Evolutionary conservation across 2,888 invertebrate genomes (phyloP).

Genomic region (Thelaira solivaga): DNA sequence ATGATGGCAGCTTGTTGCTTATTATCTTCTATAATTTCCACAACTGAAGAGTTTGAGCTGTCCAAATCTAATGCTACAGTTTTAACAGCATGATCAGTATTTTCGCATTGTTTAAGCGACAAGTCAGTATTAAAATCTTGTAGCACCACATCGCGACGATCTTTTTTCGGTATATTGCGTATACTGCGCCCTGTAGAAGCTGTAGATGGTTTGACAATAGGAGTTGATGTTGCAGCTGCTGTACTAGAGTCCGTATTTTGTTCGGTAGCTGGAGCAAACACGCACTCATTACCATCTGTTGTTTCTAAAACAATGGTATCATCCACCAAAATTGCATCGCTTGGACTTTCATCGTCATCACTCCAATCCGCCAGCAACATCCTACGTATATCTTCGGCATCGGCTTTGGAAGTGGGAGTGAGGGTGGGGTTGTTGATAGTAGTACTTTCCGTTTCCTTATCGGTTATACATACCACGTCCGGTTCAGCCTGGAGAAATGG

Average conservation of each 20-base stretch:
- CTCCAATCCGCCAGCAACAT: conserved; percentile 88
- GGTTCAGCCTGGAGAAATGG: neutral
- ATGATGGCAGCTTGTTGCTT: conserved; percentile 30
- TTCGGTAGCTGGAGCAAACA: neutral
- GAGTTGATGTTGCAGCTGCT: conserved; percentile 9
- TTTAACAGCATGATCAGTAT: neutral
- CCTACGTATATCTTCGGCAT: conserved; percentile 80
- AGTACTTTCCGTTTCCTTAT: neutral
- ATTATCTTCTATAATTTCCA: conserved; percentile 51
- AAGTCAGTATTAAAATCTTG: conserved; percentile 68
- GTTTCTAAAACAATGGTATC: neutral
- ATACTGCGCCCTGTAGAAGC: conserved; percentile 67
- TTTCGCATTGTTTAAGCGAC: conserved; percentile 6
- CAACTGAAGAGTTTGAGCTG: conserved; percentile 48
- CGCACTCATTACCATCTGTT: neutral
- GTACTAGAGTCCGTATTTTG: neutral
- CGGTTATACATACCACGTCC: conserved; percentile 12
- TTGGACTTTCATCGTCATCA: conserved; percentile 79
- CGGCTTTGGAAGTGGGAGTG: conserved; percentile 73
- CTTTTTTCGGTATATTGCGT: conserved; percentile 77
- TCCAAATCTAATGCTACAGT: conserved; percentile 32
- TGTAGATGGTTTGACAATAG: conserved; percentile 7
- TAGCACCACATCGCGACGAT: conserved; percentile 71
- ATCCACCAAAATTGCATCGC: conserved; percentile 37
- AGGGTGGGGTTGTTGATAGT: neutral